Base-by-base conservation (phyloP, 2,888 invertebrate species). In the Nesidiocoris tenuis region DNA sequence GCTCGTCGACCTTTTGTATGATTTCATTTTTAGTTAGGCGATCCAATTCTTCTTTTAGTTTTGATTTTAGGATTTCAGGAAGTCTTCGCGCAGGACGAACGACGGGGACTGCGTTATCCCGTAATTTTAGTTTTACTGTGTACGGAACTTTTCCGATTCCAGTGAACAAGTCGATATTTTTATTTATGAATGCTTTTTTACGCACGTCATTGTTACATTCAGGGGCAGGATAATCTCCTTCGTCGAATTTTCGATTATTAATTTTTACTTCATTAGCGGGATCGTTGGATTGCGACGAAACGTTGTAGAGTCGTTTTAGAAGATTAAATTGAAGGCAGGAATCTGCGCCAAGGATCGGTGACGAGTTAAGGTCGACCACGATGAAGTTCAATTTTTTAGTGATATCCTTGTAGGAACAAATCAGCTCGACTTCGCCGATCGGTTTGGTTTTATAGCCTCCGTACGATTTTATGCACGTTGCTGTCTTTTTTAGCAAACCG, bases 1-100 rank as follows among this genome's bases (percentile, higher is more conserved):
- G n/a, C n/a, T n/a, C n/a, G n/a, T n/a, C n/a, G n/a, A n/a, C n/a
- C n/a, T 70, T 17, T 67, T 55, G 39, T 65, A 68, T 68, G 54
- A 68, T 68, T 19, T 56, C 21, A 16, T 19, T 9, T 57, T 56
- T 21, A 17, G 9, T n/a, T 12, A 68, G 57, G 1, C 55, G 55
- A 24, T 68, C 68, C 21, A 68, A 9, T 56, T 55, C 57, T 12
- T n/a, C 19, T 21, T 68, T 68, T 17, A 68, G 22, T 25, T 68
- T 68, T 17, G 19, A 17, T 39, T 24, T 65, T 16, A 65, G 16
- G 16, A 25, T 17, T 2, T 55, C 55, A 7, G 68, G 68, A 7
- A 68, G n/a, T 2, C 68, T 17, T 19, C 56, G 17, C 9, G 16
- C 68, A 1, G 68, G 19, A 2, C 12, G n/a, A 19, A 68, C 57